A percentile compares a stretch with the other conserved stretches of the same genome.
Evolutionary conservation across 2,888 invertebrate genomes (phyloP).

Genomic region (Choristoneura rosaceana): DNA sequence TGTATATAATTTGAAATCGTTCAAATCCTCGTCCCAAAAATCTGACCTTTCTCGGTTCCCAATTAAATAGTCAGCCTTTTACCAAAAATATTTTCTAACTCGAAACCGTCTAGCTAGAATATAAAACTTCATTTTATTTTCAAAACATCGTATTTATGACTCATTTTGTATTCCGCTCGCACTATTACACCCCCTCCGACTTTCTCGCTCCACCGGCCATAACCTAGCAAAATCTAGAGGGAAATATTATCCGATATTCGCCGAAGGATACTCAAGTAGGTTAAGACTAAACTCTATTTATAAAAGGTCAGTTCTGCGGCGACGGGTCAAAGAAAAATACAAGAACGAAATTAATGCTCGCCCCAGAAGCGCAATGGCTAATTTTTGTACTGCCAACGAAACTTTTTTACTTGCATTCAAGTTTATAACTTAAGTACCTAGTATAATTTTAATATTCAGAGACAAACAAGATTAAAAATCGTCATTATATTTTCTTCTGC

Average conservation of each 20-base stretch:
- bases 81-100: neutral
- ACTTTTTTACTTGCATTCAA: neutral
- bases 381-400: slow-evolving; percentile 2
- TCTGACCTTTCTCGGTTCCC: neutral
- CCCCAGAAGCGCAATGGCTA: slow-evolving; percentile 14
- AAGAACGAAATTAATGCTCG: slow-evolving; percentile 38
- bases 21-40: neutral
- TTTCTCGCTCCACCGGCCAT: slow-evolving; percentile 10
- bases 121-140: neutral
- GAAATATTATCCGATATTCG: slow-evolving; percentile 31
- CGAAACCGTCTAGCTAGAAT: neutral
- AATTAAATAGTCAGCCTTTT: neutral
- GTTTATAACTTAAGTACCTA: neutral
- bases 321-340: slow-evolving; percentile 39
- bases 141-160: neutral
- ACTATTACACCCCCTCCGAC: slow-evolving; percentile 22
- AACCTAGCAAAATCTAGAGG: slow-evolving; percentile 24
- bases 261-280: slow-evolving; percentile 38
- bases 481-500: too few relatives aligned
- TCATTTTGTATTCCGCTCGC: neutral
- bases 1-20: neutral
- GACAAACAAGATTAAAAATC: too few relatives aligned
- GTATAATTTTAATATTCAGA: too few relatives aligned
- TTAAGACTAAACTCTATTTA: slow-evolving; percentile 36
- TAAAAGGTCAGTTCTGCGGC: slow-evolving; percentile 29